Evolutionary conservation across 2,797 vertebrate species (phyloP), one percentile per base, ranked within the genome.

Genomic region (Poecilia picta): DNA sequence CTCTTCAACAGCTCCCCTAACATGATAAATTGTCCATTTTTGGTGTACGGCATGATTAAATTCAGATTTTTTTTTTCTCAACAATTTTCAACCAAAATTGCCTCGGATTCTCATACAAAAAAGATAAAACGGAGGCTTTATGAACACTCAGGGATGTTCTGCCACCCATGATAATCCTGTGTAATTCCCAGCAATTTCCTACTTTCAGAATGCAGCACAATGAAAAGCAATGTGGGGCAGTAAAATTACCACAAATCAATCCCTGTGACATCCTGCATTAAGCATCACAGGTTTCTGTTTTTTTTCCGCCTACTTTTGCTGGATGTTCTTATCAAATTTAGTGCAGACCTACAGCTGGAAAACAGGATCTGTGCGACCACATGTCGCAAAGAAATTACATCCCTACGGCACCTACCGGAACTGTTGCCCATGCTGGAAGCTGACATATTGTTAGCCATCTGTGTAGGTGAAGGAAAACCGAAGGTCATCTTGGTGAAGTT

Each of bases 381-480:
- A 68, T 74, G 73, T 83, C 45, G 12, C 15, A 15, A 59, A 82
- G 33, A 39, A 77, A 28, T 74, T 80, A 45, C 13, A 36, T 25
- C 28, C 16, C 47, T 74, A 15, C 25, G 7, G 28, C 46, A 88
- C 94, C 90, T 89, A 96, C 95, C 90, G 10, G 94, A 93, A 81
- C 79, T 88, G 85, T 89, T 92, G 72, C 46, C 79, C 25, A 1
- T 25, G 28, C 57, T 59, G 53, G 43, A 80, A 77, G 62, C 3
- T 18, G 86, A 72, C 41, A 31, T 18, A 33, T 36, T 83, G 74
- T 73, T 47, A 8, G 31, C 57, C 78, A 28, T 83, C 72, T 33
- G 81, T 78, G 33, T 46, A 12, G 70, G 5, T 74, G 88, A 83
- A 43, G 31, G 53, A 8, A 78, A 79, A 73, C 64, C 53, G 41